Conservation (phyloP, 2,888 invertebrate species). For the Chaetoderma sp. region DNA sequence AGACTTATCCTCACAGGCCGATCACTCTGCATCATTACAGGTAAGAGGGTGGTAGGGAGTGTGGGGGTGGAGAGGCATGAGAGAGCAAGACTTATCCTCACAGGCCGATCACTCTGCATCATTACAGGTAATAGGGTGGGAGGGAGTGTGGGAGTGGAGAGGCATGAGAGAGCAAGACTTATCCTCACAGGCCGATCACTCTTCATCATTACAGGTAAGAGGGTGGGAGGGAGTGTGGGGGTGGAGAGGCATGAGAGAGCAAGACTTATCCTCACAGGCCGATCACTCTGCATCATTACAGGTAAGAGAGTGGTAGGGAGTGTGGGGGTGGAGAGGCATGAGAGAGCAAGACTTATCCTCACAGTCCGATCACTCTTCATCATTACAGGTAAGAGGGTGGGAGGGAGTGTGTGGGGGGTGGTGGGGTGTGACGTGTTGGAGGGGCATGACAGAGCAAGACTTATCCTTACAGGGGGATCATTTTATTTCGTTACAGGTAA, state of each 20-base stretch:
- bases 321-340: no score
- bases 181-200: slow-evolving; percentile 79
- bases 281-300: slow-evolving; percentile 76
- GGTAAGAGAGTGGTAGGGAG: slow-evolving; percentile 64
- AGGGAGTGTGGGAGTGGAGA: no score
- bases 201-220: slow-evolving; percentile 74
- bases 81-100: slow-evolving; percentile 76
- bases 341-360: slow-evolving; percentile 76
- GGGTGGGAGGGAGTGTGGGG: no score
- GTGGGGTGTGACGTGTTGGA: no score
- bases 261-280: slow-evolving; percentile 77
- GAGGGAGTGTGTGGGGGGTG: no score
- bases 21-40: slow-evolving; percentile 76
- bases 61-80: no score
- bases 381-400: slow-evolving; percentile 77
- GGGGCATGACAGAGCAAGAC: slow-evolving; percentile 68
- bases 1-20: slow-evolving; percentile 77
- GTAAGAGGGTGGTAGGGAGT: slow-evolving; percentile 59
- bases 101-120: slow-evolving; percentile 74
- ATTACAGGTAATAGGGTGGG: slow-evolving; percentile 73
- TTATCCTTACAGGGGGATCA: slow-evolving; percentile 79
- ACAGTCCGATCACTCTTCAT: slow-evolving; percentile 73
- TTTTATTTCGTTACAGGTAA: slow-evolving; percentile 75
- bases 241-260: no score
- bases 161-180: slow-evolving; percentile 69